Percentiles rank a stretch among this genome's conserved stretches.
Conservation (phyloP, 2,888 invertebrate genomes). For the Entomobrya proxima region DNA sequence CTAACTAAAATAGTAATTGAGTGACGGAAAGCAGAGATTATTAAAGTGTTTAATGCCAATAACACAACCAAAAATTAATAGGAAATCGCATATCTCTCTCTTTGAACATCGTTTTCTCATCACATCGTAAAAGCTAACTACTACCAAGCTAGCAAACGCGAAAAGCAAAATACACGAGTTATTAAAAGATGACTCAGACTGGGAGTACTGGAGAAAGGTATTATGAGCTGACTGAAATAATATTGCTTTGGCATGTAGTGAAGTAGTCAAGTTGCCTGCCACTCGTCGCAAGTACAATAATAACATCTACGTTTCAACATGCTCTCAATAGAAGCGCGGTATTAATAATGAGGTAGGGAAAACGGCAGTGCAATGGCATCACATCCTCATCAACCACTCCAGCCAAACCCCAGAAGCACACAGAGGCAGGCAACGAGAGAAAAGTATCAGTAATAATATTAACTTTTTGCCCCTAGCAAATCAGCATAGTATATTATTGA, state of each 20-base stretch:
- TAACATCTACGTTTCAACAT: no score
- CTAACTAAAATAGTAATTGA: not conserved
- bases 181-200: no score
- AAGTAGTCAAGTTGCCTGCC: no score
- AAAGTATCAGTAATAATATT: slow-evolving; percentile 39
- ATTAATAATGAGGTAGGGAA: slow-evolving; percentile 21
- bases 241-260: no score
- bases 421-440: not conserved
- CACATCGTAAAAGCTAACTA: no score
- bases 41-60: not conserved
- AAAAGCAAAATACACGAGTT: no score
- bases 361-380: slow-evolving; percentile 8
- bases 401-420: not conserved
- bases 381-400: slow-evolving; percentile 19
- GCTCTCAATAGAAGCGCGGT: not conserved
- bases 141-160: no score
- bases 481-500: not conserved
- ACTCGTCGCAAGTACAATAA: no score
- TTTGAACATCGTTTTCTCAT: not conserved
- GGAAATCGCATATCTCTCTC: not conserved
- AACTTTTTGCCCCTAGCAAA: slow-evolving; percentile 46
- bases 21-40: not conserved
- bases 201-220: no score
- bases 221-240: no score
- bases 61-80: no score